Evolutionary conservation across 2,888 invertebrate species (phyloP).

Genomic region (Fissipunctia ypsillon): DNA sequence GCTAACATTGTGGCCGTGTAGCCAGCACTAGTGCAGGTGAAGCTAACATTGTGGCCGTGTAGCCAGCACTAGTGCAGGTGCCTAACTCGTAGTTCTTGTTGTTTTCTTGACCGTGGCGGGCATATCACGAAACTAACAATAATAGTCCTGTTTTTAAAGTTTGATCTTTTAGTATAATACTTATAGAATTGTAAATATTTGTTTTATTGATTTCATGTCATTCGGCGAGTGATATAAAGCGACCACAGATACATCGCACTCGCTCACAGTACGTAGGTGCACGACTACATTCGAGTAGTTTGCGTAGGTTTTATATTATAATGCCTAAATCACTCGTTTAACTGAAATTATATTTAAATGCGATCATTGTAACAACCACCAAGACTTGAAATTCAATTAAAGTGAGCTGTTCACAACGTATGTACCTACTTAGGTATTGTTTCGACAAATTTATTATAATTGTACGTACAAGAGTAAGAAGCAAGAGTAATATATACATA

Average conservation of each 20-base stretch:
- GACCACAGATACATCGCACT: slow-evolving; percentile 65
- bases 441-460: slow-evolving; percentile 75
- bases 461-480: slow-evolving; percentile 77
- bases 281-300: slow-evolving; percentile 69
- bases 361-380: slow-evolving; percentile 69
- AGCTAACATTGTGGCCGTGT: slow-evolving; percentile 37
- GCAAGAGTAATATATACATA: slow-evolving; percentile 79
- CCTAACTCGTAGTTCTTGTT: slow-evolving; percentile 46
- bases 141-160: slow-evolving; percentile 62
- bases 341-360: slow-evolving; percentile 65
- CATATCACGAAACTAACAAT: slow-evolving; percentile 65
- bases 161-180: slow-evolving; percentile 60
- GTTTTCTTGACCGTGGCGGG: slow-evolving; percentile 59
- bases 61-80: slow-evolving; percentile 36
- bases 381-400: slow-evolving; percentile 72
- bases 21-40: no score
- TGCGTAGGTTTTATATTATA: slow-evolving; percentile 70
- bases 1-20: slow-evolving; percentile 43
- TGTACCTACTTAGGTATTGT: slow-evolving; percentile 73
- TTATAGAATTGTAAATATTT: slow-evolving; percentile 67
- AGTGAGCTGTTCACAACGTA: slow-evolving; percentile 70
- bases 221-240: slow-evolving; percentile 62
- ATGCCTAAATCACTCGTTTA: slow-evolving; percentile 71
- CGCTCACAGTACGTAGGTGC: slow-evolving; percentile 70
- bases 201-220: slow-evolving; percentile 64